Conservation (phyloP, 1,140 invertebrate genomes). For the Cyclargus thomasi region DNA sequence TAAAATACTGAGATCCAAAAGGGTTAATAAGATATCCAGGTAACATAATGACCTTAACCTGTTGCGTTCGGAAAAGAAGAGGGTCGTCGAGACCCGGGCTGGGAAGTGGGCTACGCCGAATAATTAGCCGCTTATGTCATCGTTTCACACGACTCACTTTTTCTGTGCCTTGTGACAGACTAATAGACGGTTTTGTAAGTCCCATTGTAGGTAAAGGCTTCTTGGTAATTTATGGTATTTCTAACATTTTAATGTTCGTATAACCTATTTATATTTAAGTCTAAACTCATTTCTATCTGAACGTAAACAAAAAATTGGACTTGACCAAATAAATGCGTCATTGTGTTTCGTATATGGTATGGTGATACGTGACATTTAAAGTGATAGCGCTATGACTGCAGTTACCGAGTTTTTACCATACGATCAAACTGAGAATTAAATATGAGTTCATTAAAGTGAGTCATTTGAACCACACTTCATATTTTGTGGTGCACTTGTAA, state of each 20-base stretch:
- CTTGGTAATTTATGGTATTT: background rate
- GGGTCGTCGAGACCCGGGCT: conserved; percentile 1
- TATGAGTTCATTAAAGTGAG: too few relatives aligned
- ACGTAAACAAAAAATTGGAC: too few relatives aligned
- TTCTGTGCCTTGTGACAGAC: conserved; percentile 13
- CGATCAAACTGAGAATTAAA: too few relatives aligned
- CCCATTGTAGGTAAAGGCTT: background rate
- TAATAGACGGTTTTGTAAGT: conserved; percentile 10
- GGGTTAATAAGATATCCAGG: conserved; percentile 13
- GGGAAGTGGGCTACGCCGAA: conserved; percentile 13
- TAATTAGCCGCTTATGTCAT: conserved; percentile 11
- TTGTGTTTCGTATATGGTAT: too few relatives aligned
- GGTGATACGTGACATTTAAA: too few relatives aligned
- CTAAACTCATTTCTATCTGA: too few relatives aligned
- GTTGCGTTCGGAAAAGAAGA: background rate
- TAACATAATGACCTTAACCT: conserved; percentile 15
- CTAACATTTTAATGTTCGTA: background rate
- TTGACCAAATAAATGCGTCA: too few relatives aligned
- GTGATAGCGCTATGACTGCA: too few relatives aligned
- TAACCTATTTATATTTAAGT: too few relatives aligned
- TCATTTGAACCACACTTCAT: too few relatives aligned
- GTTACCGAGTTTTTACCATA: too few relatives aligned
- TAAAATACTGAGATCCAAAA: background rate
- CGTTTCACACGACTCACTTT: conserved; percentile 13
- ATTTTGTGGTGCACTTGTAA: too few relatives aligned